phyloP scores from a whole-genome alignment of 2,888 invertebrate genomes.

The Drosophila yooni region DNA sequence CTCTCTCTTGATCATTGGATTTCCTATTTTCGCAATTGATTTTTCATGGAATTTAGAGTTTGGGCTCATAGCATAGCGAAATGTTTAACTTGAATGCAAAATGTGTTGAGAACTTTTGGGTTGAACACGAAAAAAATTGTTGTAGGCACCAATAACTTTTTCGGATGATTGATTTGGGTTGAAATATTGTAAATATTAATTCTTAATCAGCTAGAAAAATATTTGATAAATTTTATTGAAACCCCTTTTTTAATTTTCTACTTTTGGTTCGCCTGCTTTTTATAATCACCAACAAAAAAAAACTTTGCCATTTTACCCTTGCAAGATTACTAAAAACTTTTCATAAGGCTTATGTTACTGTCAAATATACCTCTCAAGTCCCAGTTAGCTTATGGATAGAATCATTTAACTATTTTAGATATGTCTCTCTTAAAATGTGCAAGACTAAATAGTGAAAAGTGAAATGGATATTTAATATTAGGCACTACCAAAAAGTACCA shows the following conservation, averaged over 20 bases:
- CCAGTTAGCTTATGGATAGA: neutral
- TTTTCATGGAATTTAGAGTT: constrained; percentile 11
- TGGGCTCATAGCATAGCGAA: neutral
- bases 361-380: neutral
- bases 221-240: constrained; percentile 16
- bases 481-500: accelerated
- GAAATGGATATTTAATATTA: neutral
- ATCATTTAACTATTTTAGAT: neutral
- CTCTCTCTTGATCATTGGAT: neutral
- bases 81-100: neutral
- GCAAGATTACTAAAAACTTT: neutral
- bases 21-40: constrained; percentile 38
- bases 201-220: constrained; percentile 13
- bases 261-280: too few species aligned
- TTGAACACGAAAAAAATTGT: neutral
- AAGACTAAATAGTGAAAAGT: neutral
- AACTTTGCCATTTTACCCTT: neutral
- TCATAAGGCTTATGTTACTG: neutral
- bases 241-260: neutral
- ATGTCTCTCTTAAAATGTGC: neutral
- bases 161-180: constrained; percentile 5
- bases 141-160: neutral
- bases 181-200: neutral
- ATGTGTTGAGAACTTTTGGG: neutral
- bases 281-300: neutral